Percentiles rank a stretch among this genome's conserved stretches.
Evolutionary conservation across 2,888 invertebrate species (phyloP).

Genomic region (Limnephilus lunatus): DNA sequence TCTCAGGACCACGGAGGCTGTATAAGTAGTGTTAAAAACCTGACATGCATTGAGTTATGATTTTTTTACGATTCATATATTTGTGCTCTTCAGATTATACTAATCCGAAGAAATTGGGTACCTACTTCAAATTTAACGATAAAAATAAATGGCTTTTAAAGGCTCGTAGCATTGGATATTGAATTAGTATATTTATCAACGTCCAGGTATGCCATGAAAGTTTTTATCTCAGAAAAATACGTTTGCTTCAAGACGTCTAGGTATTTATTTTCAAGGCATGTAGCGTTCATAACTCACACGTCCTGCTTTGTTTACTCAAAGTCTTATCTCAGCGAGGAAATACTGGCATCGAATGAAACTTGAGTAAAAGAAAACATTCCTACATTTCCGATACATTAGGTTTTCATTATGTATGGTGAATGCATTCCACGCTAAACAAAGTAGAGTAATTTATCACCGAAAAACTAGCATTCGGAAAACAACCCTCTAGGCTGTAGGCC

Average conservation of each 20-base stretch:
- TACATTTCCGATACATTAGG: constrained; percentile 49
- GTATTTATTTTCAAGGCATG: not conserved
- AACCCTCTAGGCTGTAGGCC: not conserved
- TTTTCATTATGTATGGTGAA: constrained; percentile 55
- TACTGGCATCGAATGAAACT: constrained; percentile 6
- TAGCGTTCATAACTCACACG: constrained; percentile 18
- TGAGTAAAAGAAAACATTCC: constrained; percentile 30
- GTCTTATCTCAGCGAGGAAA: not conserved
- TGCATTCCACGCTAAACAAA: constrained; percentile 53
- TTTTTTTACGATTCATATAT: no score
- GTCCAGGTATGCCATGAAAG: not conserved
- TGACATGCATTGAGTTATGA: no score
- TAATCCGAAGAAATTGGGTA: no score
- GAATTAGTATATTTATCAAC: not conserved
- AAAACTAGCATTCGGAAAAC: constrained; percentile 55
- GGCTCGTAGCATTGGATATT: not conserved
- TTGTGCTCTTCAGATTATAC: no score
- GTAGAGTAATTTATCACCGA: constrained; percentile 54
- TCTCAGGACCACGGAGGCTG: no score
- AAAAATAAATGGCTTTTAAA: not conserved
- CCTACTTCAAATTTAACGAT: not conserved
- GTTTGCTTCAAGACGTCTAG: not conserved
- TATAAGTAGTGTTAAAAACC: no score
- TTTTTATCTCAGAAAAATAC: not conserved
- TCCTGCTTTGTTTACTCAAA: constrained; percentile 14